Evolutionary conservation across 2,888 invertebrate genomes (phyloP), one percentile per base, ranked within the genome.

Genomic region (Synergus gifuensis): DNA sequence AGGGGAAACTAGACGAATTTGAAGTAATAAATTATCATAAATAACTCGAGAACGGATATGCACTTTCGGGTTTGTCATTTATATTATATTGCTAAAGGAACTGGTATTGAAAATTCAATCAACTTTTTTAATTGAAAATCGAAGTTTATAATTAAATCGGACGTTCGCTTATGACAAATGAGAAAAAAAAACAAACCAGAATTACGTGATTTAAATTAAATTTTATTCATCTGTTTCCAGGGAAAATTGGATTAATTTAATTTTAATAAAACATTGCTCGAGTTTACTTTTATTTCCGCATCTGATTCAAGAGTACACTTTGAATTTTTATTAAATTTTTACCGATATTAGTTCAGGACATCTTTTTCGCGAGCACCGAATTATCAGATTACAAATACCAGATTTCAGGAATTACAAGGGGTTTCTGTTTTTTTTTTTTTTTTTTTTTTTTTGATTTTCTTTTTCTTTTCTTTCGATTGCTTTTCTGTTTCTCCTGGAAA

Each of bases 11-110:
- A 67, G 22, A 67, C 67, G 42, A 46, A 67, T 44, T 44, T 11
- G 44, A 44, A 44, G 67, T 42, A 44, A 76, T 54, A 79, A 78
- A 78, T 77, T 36, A 66, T 60, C 58, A 78, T 67, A 81, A 81
- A 76, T 58, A 76, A 64, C 36, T 54, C 49, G n/a, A 16, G 22
- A 73, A 73, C 73, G 73, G 54, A 54, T 73, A 73, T 16, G 7
- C 54, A 16, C 49, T 73, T 73, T 40, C 73, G 36, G 73, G 28
- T 12, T 22, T 73, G 73, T 36, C 73, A 73, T 49, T 73, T 54
- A 49, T 54, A 54, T 49, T 73, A 73, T 73, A n/a, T n/a, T 54
- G 36, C 73, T n/a, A 54, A 73, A 73, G 28, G 28, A 54, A 9
- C n/a, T 73, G 28, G 4, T 36, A 46, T n/a, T 46, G 49, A n/a